Evolutionary conservation across 2,797 vertebrate species (phyloP).

Genomic region (Anniella stebbinsi): DNA sequence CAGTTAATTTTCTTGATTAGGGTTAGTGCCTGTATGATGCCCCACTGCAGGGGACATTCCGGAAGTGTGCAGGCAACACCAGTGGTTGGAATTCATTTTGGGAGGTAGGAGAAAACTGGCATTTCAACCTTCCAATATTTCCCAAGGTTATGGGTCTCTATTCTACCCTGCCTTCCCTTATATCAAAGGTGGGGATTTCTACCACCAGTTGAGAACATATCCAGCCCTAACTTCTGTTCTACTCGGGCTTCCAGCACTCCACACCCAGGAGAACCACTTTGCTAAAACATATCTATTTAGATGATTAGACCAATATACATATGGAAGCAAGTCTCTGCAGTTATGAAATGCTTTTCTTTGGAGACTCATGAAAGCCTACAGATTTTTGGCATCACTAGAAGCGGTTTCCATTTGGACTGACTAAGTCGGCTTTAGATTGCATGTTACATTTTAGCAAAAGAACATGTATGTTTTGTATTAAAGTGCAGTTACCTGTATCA

Average conservation of each 20-base stretch:
- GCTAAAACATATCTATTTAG: neutral
- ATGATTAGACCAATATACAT: neutral
- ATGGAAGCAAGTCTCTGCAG: neutral
- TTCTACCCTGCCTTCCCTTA: neutral
- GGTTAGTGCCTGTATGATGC: neutral
- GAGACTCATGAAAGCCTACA: neutral
- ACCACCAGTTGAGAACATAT: neutral
- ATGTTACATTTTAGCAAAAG: neutral
- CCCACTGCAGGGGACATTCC: neutral
- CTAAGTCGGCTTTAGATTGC: neutral
- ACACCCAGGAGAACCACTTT: neutral
- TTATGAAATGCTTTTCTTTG: neutral
- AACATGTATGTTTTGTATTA: conserved; percentile 6
- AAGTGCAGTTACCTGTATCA: neutral
- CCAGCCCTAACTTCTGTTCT: neutral
- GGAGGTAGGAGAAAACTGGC: neutral
- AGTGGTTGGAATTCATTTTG: neutral
- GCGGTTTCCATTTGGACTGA: neutral
- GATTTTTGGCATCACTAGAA: conserved; percentile 4
- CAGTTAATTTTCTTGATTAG: neutral
- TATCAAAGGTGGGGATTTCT: neutral
- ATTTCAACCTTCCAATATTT: neutral
- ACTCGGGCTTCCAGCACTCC: neutral
- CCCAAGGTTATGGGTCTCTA: neutral
- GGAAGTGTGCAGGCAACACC: neutral